Evolutionary conservation across 2,888 invertebrate species (phyloP), one percentile per base, ranked within the genome.

Genomic region (Epiblema foenella): DNA sequence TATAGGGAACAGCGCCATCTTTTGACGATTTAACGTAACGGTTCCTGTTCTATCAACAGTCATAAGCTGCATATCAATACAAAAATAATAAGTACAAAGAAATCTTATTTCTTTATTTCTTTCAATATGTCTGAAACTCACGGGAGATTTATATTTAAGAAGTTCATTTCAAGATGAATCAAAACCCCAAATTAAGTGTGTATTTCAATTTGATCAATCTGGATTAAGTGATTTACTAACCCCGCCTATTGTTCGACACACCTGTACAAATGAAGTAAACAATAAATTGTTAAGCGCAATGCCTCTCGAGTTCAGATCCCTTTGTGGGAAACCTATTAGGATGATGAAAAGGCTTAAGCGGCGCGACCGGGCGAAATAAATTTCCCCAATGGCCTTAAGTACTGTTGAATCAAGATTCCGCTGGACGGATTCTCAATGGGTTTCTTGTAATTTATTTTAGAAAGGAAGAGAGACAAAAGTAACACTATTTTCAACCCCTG

Each of bases 321-420:
- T 75, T 74, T 74, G 71, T 67, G 67, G 69, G 60, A 56, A 73
- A 74, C 73, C 75, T 77, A 76, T 77, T 76, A 77, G 67, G 74
- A 72, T 73, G 69, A 73, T 75, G 74, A 74, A 76, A 77, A 74
- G 75, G 63, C 77, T 75, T 75, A 72, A 62, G 68, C 70, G 58
- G 54, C 51, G 51, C 52, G 60, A 52, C 52, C 71, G 69, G 58
- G 58, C 65, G 62, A 74, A 74, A 76, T 76, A 75, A 73, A 76
- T 76, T 76, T 76, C 73, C 75, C 72, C 75, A 65, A 73, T 69
- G 75, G 66, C 72, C 64, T 64, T 68, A 68, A 71, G 66, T 57
- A 73, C 71, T 74, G 62, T 51, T 52, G 49, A 58, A 60, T 72
- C 62, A 71, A 42, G 71, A 29, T 52, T 65, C 33, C 15, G 42